phyloP scores from a whole-genome alignment of 1,140 invertebrate species.

The Drosophila ficusphila region DNA sequence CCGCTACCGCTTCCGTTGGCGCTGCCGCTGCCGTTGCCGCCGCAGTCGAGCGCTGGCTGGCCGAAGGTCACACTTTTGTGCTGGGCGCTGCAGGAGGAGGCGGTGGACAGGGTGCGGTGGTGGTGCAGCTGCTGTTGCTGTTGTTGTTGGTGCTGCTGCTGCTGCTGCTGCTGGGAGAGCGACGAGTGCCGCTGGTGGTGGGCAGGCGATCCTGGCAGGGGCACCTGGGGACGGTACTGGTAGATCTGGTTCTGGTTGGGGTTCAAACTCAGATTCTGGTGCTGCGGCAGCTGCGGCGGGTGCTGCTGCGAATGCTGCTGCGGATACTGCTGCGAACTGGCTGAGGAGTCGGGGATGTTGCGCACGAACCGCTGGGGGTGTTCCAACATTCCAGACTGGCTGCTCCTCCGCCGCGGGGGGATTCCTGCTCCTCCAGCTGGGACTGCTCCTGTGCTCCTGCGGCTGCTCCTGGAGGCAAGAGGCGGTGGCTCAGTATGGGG shows the following conservation, averaged over 20 bases:
- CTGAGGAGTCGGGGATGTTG: slow-evolving; percentile 84
- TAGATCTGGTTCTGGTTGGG: slow-evolving; percentile 48
- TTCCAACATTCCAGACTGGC: slow-evolving; percentile 83
- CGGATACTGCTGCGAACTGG: slow-evolving; percentile 53
- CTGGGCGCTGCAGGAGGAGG: slow-evolving; percentile 81
- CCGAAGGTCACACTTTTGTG: slow-evolving; percentile 84
- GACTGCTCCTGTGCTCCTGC: slow-evolving; percentile 9
- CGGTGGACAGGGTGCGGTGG: slow-evolving; percentile 80
- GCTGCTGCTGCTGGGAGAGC: slow-evolving; percentile 62
- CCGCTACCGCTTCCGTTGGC: slow-evolving; percentile 80
- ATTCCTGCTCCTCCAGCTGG: slow-evolving; percentile 40
- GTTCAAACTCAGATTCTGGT: slow-evolving; percentile 60
- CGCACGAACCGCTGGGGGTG: slow-evolving; percentile 83
- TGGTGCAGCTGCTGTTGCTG: slow-evolving; percentile 62
- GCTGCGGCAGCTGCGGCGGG: slow-evolving; percentile 72
- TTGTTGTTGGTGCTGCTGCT: too few relatives aligned
- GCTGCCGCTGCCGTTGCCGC: slow-evolving; percentile 41
- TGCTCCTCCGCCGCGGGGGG: slow-evolving; percentile 61
- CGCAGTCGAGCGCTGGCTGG: slow-evolving; percentile 75
- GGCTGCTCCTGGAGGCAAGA: slow-evolving; percentile 42
- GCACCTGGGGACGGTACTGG: slow-evolving; percentile 55
- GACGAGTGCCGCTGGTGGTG: slow-evolving; percentile 75
- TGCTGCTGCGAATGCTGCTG: slow-evolving; percentile 55
- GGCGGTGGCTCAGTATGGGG: slow-evolving; percentile 11
- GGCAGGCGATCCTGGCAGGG: slow-evolving; percentile 66